Evolutionary conservation across 2,113 vertebrate genomes (phyloP).

Genomic region (Aegotheles bennettii): DNA sequence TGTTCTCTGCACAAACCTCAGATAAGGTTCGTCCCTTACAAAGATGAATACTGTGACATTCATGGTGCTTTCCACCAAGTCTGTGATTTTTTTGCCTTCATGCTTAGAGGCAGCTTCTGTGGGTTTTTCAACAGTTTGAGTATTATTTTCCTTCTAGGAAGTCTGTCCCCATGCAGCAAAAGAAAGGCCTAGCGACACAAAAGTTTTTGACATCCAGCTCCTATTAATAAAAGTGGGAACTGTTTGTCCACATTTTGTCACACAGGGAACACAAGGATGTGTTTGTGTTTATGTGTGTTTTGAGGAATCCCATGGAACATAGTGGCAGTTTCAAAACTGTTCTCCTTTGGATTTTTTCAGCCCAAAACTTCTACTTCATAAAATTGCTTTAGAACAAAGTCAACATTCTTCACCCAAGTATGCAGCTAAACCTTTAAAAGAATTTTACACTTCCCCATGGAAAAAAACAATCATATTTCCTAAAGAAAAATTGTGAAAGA

Average conservation of each 20-base stretch:
- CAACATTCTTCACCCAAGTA: neutral
- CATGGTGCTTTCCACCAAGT: neutral
- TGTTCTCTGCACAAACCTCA: neutral
- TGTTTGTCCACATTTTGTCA: neutral
- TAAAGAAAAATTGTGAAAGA: neutral
- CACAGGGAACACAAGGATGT: neutral
- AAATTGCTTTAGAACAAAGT: neutral
- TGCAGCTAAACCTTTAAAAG: neutral
- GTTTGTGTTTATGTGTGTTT: neutral
- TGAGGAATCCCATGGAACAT: neutral
- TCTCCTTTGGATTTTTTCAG: neutral
- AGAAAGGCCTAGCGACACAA: neutral
- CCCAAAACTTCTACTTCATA: neutral
- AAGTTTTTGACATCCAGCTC: neutral
- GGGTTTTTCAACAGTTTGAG: neutral
- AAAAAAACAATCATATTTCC: neutral
- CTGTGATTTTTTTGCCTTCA: neutral
- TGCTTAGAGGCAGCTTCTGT: neutral
- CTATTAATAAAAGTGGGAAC: neutral
- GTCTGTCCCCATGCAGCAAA: neutral
- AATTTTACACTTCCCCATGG: neutral
- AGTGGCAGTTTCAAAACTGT: neutral
- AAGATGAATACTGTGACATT: neutral
- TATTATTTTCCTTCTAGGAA: slow-evolving; percentile 2
- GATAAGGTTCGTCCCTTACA: neutral